Evolutionary conservation across 1,140 invertebrate genomes (phyloP).

Genomic region (Phortica variegata): DNA sequence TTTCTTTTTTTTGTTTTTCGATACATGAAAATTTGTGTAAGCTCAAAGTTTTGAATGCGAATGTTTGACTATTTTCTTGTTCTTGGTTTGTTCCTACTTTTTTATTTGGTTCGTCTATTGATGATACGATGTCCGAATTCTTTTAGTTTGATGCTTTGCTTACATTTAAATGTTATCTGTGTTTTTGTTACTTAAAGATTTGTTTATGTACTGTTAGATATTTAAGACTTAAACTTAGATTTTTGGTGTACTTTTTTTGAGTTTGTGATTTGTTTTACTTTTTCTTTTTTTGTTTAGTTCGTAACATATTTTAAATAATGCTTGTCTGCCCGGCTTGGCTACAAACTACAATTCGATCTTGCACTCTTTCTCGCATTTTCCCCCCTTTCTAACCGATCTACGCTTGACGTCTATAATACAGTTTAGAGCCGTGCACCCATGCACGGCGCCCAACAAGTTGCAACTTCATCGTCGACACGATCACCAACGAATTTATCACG

Average conservation of each 20-base stretch:
- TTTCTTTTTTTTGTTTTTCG: neutral
- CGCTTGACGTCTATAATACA: conserved; percentile 35
- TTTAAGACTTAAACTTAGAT: conserved; percentile 24
- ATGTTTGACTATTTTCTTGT: neutral
- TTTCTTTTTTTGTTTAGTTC: conserved; percentile 19
- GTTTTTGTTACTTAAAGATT: conserved; percentile 28
- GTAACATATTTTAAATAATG: conserved; percentile 13
- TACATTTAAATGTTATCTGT: neutral
- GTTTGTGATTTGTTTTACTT: conserved; percentile 28
- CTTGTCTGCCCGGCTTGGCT: conserved; percentile 1
- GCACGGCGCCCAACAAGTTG: conserved; percentile 8
- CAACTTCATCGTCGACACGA: neutral
- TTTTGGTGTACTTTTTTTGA: conserved; percentile 50
- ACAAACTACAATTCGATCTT: conserved; percentile 11
- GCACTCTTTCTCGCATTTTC: neutral
- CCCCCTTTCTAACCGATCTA: neutral
- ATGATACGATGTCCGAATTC: too few relatives aligned
- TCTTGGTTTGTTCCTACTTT: neutral
- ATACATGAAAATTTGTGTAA: too few relatives aligned
- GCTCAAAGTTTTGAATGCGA: too few relatives aligned
- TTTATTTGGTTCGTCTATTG: too few relatives aligned
- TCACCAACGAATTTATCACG: conserved; percentile 6
- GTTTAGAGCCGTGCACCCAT: too few relatives aligned
- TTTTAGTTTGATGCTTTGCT: neutral
- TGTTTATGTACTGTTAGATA: conserved; percentile 18